Evolutionary conservation across 2,888 invertebrate species (phyloP), one percentile per base, ranked within the genome.

Genomic region (Oligia latruncula): DNA sequence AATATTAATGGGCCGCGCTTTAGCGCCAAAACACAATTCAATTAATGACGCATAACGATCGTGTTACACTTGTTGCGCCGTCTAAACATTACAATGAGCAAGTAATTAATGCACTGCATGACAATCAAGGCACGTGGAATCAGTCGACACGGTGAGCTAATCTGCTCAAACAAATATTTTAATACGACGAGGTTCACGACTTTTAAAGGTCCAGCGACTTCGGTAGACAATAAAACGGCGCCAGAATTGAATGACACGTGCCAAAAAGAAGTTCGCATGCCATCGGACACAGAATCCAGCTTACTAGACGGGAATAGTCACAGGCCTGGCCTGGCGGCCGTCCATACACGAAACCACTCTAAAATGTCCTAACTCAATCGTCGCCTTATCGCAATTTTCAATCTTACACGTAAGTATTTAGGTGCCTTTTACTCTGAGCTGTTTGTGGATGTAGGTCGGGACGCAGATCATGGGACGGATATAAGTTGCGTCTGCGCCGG

Each of bases 291-390:
- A 92, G 92, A 93, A 94, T 94, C 93, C 93, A 93, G 94, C 91
- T 91, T 92, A 94, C 94, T 93, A 95, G 96, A 96, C 96, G 96
- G 96, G 96, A 97, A 97, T 97, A 97, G 96, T 96, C 96, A 91
- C 95, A 94, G 92, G 90, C 96, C 96, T 95, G 96, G 96, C 96
- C 95, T 96, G 96, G 96, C 96, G 92, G 91, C 90, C 93, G 95
- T 95, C 96, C 96, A 97, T 96, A 91, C 91, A 85, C 84, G 85
- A 88, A 86, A 87, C 86, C 90, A 88, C 87, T 89, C 87, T 88
- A 90, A 93, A 92, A 93, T 90, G 93, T 91, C 93, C 89, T 91
- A 94, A 94, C 93, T 91, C 91, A 86, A 90, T 87, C 87, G 88
- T 86, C 88, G 78, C 88, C 90, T 89, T 90, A 90, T 87, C 85